Base-by-base conservation (phyloP, 2,888 invertebrate genomes). In the Macrophya alboannulata region DNA sequence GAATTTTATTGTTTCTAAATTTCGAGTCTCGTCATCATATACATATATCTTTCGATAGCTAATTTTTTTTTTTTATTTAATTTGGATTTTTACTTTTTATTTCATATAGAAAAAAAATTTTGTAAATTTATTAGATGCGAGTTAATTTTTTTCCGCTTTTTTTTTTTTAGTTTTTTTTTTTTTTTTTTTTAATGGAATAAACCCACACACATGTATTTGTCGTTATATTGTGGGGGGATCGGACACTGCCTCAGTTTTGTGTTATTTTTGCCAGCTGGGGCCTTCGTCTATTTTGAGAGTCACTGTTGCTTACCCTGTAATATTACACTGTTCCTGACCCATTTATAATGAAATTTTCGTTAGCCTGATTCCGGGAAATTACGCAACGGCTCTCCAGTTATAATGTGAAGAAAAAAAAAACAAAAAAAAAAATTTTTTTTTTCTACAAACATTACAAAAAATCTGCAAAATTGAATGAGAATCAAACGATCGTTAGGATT, bases 221-320 rank as follows among this genome's bases (percentile, higher is more conserved):
- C 25, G 62, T 25, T 62, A 62, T 25, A 62, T 62, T 25, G 62
- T 62, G 25, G 62, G 62, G 62, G 21, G 62, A 74, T 74, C 72
- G 72, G 43, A 43, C 72, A 45, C 72, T 71, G 71, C 71, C 3
- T 62, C 43, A 62, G 84, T 81, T 81, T 79, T 85, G 87, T 87
- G 92, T 90, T 93, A 93, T 93, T 93, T 92, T 92, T 91, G 91
- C 90, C 90, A 89, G 91, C 91, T 88, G 89, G 89, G 90, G 89
- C 93, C 93, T 93, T 93, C 92, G 86, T 92, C 93, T 93, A 93
- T 93, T 93, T 93, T 88, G 88, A 90, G 92, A 90, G 86, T 88
- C 88, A 87, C 88, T 87, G 84, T 86, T 84, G 89, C 88, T 88
- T 89, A 88, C 89, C 87, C 89, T 89, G 88, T 88, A 89, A 89